phyloP scores from a whole-genome alignment of 2,113 vertebrate species.

The Oxyura jamaicensis region DNA sequence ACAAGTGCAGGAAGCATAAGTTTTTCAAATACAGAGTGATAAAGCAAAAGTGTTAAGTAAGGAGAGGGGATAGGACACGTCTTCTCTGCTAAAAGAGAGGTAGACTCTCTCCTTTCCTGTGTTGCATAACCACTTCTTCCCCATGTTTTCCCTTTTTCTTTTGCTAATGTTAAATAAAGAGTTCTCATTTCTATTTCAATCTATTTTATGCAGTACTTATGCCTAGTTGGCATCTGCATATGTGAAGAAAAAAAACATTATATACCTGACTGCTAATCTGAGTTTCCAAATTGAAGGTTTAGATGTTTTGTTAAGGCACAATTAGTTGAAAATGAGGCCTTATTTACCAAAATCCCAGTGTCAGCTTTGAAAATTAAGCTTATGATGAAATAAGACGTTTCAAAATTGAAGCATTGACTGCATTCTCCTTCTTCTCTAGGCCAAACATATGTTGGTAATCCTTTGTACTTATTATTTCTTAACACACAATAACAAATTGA shows the following conservation, averaged over 20 bases:
- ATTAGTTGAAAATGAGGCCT: conserved; percentile 42
- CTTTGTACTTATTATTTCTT: conserved; percentile 23
- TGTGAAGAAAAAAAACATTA: neutral
- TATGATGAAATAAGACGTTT: conserved; percentile 16
- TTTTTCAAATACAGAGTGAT: neutral
- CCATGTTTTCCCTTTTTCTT: neutral
- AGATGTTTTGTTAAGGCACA: neutral
- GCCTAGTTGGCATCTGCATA: neutral
- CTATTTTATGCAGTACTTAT: neutral
- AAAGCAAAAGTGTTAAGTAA: neutral
- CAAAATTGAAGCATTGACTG: neutral
- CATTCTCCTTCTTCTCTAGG: neutral
- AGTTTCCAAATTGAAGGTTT: conserved; percentile 34
- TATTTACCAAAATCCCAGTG: neutral
- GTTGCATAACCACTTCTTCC: neutral
- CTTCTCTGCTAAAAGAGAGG: neutral
- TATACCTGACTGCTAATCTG: neutral
- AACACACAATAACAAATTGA: conserved; percentile 6
- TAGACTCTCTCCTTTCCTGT: neutral
- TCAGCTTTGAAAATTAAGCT: conserved; percentile 42
- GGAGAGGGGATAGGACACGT: neutral
- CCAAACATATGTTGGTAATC: conserved; percentile 16
- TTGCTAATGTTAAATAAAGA: neutral
- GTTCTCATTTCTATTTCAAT: neutral
- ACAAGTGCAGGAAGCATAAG: neutral